phyloP scores from a whole-genome alignment of 1,140 invertebrate species.

The Polyergus mexicanus region DNA sequence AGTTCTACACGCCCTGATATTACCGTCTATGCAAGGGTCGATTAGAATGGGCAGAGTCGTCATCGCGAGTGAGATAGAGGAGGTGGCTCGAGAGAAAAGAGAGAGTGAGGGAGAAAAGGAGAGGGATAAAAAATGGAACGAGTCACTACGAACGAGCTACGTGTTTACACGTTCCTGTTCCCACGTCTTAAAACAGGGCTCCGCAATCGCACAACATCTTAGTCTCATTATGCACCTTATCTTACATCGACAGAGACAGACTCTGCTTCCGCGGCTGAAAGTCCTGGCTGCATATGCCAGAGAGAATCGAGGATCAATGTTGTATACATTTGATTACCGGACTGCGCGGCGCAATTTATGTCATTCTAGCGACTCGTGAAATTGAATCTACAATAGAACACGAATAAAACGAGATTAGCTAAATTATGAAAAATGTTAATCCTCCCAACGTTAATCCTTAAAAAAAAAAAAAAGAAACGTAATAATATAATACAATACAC shows the following conservation, averaged over 20 bases:
- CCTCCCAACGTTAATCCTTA: background rate
- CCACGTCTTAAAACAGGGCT: conserved; percentile 71
- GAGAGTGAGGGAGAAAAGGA: background rate
- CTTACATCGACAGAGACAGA: conserved; percentile 65
- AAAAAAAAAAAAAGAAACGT: background rate
- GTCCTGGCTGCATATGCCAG: conserved; percentile 3
- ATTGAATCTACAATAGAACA: background rate
- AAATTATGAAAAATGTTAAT: no score
- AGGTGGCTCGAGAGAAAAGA: background rate
- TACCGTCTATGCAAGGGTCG: conserved; percentile 63
- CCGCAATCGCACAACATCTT: conserved; percentile 71
- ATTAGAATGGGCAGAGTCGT: conserved; percentile 45
- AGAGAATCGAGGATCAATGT: conserved; percentile 32
- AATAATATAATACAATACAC: background rate
- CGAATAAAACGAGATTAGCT: background rate
- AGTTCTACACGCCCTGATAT: conserved; percentile 30
- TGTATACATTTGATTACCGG: background rate
- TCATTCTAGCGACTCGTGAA: background rate
- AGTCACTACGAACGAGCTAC: conserved; percentile 63
- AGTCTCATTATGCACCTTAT: conserved; percentile 71
- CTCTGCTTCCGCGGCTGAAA: conserved; percentile 72
- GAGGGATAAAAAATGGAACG: conserved; percentile 54
- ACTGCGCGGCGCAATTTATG: background rate
- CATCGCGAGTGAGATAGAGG: conserved; percentile 23
- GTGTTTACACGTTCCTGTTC: conserved; percentile 76